These are phyloP conservation scores for Uromys caudimaculatus DNA, from an alignment of 2,797 vertebrate species.

Conservation along the genomic window DNA sequence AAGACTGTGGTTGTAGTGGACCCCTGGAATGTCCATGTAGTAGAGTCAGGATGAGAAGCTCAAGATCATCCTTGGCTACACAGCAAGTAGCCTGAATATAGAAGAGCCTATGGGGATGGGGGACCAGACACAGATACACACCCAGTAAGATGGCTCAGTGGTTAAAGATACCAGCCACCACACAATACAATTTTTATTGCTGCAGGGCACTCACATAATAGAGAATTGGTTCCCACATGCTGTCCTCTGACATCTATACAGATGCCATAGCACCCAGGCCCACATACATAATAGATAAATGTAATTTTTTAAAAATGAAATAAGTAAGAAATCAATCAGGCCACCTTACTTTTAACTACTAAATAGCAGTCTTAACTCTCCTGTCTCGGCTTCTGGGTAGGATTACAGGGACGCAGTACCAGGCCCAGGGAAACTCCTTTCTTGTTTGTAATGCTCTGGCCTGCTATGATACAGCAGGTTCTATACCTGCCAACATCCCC, in stretches of 20 bases:
- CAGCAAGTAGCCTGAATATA: background rate
- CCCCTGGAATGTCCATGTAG: background rate
- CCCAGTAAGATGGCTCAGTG: background rate
- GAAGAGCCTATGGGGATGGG: background rate
- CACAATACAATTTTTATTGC: background rate
- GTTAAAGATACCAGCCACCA: background rate
- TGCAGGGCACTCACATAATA: background rate
- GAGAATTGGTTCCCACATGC: background rate
- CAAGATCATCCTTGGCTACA: background rate
- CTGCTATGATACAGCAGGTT: background rate
- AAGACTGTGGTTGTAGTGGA: background rate
- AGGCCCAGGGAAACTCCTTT: background rate
- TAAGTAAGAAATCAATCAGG: background rate
- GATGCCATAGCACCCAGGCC: background rate
- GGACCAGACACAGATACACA: background rate
- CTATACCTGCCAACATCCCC: background rate
- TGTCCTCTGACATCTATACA: background rate
- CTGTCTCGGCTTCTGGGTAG: background rate
- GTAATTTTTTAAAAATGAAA: background rate
- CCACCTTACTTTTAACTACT: background rate
- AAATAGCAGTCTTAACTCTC: background rate
- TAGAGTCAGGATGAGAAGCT: background rate
- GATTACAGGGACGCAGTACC: background rate
- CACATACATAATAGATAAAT: background rate
- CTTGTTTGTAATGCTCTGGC: background rate